A percentile compares a stretch with the other conserved stretches of the same genome.
Evolutionary conservation across 53 echinoderm and acorn worm genomes (phyloP).

Genomic region (Mesocentrotus franciscanus): DNA sequence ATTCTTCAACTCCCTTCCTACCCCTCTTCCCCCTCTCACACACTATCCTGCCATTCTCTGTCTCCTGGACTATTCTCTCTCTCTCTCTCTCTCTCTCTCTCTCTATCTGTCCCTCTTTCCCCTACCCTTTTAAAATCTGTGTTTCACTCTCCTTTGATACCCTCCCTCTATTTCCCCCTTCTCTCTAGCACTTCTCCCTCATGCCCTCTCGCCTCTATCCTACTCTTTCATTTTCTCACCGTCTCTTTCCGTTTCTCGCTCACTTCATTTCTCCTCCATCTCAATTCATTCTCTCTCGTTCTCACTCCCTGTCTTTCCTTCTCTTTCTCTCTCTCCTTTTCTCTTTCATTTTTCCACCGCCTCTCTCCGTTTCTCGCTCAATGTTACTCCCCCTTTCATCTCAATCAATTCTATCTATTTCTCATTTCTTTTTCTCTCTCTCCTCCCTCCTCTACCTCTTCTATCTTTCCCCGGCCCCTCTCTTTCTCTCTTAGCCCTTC

Average conservation of each 20-base stretch:
- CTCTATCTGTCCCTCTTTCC: background rate
- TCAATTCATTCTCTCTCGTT: background rate
- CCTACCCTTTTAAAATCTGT: background rate
- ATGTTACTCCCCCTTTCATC: background rate
- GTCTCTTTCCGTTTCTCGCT: background rate
- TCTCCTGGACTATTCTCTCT: background rate
- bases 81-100: background rate
- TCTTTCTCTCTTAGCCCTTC: background rate
- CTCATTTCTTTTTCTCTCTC: background rate
- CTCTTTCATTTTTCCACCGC: background rate
- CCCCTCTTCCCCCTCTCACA: background rate
- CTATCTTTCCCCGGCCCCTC: too few species aligned
- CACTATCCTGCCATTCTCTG: background rate
- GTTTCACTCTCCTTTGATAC: background rate
- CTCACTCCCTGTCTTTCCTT: background rate
- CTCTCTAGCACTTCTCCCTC: background rate
- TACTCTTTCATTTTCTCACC: background rate
- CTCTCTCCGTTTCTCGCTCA: background rate
- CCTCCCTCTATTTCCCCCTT: background rate
- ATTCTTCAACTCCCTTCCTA: background rate
- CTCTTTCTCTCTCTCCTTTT: background rate
- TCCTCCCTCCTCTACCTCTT: too few species aligned
- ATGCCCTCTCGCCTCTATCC: too few species aligned
- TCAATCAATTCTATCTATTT: background rate
- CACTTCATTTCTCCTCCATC: background rate